Evolutionary conservation across 2,888 invertebrate species (phyloP).

Genomic region (Scotopteryx bipunctaria): DNA sequence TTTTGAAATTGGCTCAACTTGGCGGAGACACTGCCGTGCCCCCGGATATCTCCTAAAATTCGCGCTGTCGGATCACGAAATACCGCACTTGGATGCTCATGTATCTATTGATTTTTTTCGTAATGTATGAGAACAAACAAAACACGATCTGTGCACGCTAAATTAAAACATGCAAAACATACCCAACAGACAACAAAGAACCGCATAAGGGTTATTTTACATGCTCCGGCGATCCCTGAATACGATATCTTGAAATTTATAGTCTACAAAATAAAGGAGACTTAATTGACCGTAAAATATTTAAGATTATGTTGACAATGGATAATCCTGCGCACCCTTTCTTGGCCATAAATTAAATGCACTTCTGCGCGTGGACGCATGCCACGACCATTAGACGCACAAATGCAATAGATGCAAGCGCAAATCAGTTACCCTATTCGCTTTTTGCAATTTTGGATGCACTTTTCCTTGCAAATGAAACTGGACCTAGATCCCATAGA

Average conservation of each 20-base stretch:
- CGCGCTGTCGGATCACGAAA: background rate
- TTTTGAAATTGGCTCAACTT: too few relatives aligned
- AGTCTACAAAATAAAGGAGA: conserved; percentile 52
- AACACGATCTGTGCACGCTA: conserved; percentile 22
- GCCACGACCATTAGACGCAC: conserved; percentile 71
- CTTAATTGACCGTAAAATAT: conserved; percentile 73
- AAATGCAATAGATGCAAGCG: conserved; percentile 64
- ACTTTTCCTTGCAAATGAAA: conserved; percentile 11
- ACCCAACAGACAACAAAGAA: conserved; percentile 45
- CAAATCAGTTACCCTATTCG: conserved; percentile 59
- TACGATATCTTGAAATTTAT: conserved; percentile 66
- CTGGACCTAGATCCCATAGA: background rate
- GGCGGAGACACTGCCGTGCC: too few relatives aligned
- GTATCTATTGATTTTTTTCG: conserved; percentile 15
- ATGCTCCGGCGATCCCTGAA: conserved; percentile 39
- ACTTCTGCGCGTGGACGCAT: conserved; percentile 67
- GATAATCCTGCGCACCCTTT: conserved; percentile 68
- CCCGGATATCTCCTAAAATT: too few relatives aligned
- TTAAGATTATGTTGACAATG: conserved; percentile 77
- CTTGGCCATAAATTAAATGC: conserved; percentile 73
- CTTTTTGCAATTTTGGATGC: conserved; percentile 34
- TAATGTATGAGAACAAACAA: conserved; percentile 27
- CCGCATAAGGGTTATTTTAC: conserved; percentile 43
- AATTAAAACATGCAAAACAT: conserved; percentile 41
- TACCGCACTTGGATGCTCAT: background rate